Percentiles rank a stretch among this genome's conserved stretches.
These are phyloP conservation scores for Columba guinea DNA, from an alignment of 2,797 vertebrate genomes.

Conservation along the genomic window DNA sequence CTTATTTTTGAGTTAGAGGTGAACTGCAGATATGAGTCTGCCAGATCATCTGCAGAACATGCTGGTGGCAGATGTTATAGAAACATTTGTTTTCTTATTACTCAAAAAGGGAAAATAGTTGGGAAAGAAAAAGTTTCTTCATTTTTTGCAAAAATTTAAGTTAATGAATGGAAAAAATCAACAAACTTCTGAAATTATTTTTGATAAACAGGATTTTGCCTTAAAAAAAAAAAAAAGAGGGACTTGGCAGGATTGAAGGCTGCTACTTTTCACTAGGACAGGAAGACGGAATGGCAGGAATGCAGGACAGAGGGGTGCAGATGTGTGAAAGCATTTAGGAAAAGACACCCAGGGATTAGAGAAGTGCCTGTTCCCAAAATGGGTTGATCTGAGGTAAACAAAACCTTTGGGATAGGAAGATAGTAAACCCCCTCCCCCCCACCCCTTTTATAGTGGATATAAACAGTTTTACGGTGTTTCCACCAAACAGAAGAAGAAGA, in stretches of 20 bases:
- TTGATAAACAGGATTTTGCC: slow-evolving; percentile 60
- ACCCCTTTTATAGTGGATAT: slow-evolving; percentile 33
- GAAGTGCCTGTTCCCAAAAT: slow-evolving; percentile 54
- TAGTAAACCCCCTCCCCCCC: background rate
- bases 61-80: slow-evolving; percentile 49
- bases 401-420: slow-evolving; percentile 67
- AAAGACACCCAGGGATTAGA: slow-evolving; percentile 58
- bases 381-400: slow-evolving; percentile 71
- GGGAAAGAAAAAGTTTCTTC: slow-evolving; percentile 57
- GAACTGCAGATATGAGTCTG: background rate
- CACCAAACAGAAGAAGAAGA: background rate
- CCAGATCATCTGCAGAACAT: slow-evolving; percentile 52
- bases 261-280: slow-evolving; percentile 64
- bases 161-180: slow-evolving; percentile 65
- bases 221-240: background rate
- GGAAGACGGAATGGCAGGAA: slow-evolving; percentile 62
- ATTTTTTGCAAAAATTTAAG: slow-evolving; percentile 46
- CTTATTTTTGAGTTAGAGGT: slow-evolving; percentile 33
- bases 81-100: slow-evolving; percentile 58
- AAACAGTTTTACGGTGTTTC: slow-evolving; percentile 67
- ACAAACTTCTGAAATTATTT: slow-evolving; percentile 62
- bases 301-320: slow-evolving; percentile 62
- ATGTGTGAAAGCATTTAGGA: slow-evolving; percentile 60
- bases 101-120: slow-evolving; percentile 56
- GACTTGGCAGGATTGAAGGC: slow-evolving; percentile 2